Evolutionary conservation across 2,113 vertebrate species (phyloP).

Genomic region (Ibidorhyncha struthersii): DNA sequence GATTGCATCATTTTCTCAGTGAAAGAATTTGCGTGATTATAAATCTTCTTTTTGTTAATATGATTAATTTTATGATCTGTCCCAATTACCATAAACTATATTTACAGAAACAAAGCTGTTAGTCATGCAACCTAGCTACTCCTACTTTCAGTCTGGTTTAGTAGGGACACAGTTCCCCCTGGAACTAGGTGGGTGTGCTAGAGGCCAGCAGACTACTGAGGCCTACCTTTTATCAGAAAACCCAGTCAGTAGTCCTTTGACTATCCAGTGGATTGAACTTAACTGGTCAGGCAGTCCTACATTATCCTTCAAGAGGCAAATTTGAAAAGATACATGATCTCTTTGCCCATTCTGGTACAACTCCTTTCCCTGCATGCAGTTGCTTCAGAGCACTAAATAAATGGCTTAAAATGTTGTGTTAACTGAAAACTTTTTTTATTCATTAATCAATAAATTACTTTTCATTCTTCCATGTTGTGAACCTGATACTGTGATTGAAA

Average conservation of each 20-base stretch:
- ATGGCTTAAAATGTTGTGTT: not conserved
- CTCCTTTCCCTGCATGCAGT: not conserved
- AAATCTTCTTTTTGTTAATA: not conserved
- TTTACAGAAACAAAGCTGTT: not conserved
- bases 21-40: not conserved
- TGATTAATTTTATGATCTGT: not conserved
- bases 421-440: not conserved
- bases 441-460: not conserved
- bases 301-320: not conserved
- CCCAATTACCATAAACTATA: not conserved
- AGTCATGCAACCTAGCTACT: not conserved
- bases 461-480: not conserved
- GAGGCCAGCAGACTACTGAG: not conserved
- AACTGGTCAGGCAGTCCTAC: not conserved
- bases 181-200: not conserved
- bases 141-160: not conserved
- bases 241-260: not conserved
- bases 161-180: not conserved
- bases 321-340: not conserved
- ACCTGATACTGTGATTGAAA: not conserved
- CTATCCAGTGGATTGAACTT: not conserved
- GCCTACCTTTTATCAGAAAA: not conserved
- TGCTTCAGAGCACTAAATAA: not conserved
- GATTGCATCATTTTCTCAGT: constrained; percentile 7
- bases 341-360: not conserved